Base-by-base conservation (phyloP, 2,888 invertebrate genomes). In the Neelides folsomi region DNA sequence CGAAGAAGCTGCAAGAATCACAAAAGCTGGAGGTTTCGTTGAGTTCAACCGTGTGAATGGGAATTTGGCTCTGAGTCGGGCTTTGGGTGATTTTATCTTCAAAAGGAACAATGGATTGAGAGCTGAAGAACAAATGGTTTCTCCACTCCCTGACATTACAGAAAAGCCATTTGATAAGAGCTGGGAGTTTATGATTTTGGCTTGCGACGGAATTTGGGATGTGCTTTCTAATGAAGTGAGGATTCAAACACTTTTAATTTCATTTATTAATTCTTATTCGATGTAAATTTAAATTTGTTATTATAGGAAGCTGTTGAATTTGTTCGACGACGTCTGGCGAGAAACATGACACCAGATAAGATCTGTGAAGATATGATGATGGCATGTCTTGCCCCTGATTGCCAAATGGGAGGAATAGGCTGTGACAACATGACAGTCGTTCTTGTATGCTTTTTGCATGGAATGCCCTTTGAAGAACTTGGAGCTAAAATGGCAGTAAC, bases 161-260 rank as follows among this genome's bases (percentile, higher is more conserved):
- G 79, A 81, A 43, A 79, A 82, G 58, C 79, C 81, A 54, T 73
- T 97, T 59, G 83, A 79, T 40, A 77, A 82, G 12, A 88, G 93
- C 57, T 90, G 90, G 83, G 95, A 98, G 73, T 98, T 98, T 70
- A 77, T 97, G 51, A 80, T 98, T 38, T 75, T 98, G 65, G 98
- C 97, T 0, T 98, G 97, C 71, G 98, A 98, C 71, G 98, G 98
- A 27, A 97, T 98, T 64, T 98, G 98, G 97, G 98, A 98, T 71
- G 97, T 97, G 19, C 77, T 98, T 76, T 86, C 82, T 46, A 95
- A 89, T 71, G 83, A 88, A 73, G 79, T 78, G 65, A 66, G 67
- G n/a, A n/a, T n/a, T n/a, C n/a, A n/a, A n/a, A n/a, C n/a, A n/a
- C n/a, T n/a, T n/a, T n/a, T n/a, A n/a, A n/a, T n/a, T n/a, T n/a